Evolutionary conservation across 2,113 vertebrate genomes (phyloP).

Genomic region (Notarius lentiginosus): DNA sequence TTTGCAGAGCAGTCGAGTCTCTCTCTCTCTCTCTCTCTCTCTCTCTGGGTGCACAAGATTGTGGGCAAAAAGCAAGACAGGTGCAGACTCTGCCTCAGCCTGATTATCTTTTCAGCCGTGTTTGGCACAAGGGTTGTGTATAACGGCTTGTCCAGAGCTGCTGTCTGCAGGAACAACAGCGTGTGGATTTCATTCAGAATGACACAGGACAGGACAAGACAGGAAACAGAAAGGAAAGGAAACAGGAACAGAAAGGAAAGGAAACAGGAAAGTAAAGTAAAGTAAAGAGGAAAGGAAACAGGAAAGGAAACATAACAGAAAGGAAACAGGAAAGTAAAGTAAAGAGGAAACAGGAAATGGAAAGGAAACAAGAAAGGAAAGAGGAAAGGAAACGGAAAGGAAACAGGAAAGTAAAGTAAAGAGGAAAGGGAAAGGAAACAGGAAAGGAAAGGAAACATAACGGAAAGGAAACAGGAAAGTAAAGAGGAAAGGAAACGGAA

Average conservation of each 20-base stretch:
- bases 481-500: no score
- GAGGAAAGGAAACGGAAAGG: neutral
- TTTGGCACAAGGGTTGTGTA: neutral
- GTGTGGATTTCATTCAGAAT: neutral
- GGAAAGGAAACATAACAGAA: neutral
- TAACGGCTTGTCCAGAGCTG: neutral
- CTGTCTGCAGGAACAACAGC: constrained; percentile 24
- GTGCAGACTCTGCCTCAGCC: neutral
- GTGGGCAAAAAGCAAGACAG: constrained; percentile 22
- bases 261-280: no score
- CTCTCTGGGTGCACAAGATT: neutral
- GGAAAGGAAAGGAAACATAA: no score
- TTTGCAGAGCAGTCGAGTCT: constrained; percentile 18
- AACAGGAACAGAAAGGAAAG: neutral
- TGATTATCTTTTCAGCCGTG: constrained; percentile 26
- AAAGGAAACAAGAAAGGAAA: neutral
- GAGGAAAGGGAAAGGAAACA: neutral
- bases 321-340: no score
- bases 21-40: constrained; percentile 7
- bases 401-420: no score
- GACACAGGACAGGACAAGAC: neutral
- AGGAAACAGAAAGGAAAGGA: neutral
- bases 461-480: no score
- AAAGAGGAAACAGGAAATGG: no score
- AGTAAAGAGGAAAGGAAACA: neutral